Evolutionary conservation across 1,140 invertebrate species (phyloP).

Genomic region (Euborellia annulipes): DNA sequence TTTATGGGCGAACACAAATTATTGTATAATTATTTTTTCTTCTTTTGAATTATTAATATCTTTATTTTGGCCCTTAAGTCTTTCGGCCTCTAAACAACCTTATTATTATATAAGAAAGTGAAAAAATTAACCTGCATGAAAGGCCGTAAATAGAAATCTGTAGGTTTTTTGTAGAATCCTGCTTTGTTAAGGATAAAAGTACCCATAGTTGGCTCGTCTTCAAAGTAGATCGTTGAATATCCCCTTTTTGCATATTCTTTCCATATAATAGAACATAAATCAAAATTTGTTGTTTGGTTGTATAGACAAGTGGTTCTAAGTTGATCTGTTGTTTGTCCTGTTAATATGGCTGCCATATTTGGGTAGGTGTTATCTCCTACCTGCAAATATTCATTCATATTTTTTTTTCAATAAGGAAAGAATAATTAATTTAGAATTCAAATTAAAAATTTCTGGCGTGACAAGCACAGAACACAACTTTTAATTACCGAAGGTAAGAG

Average conservation of each 20-base stretch:
- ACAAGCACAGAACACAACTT: too few species aligned
- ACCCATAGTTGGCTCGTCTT: conserved; percentile 56
- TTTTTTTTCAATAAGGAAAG: too few species aligned
- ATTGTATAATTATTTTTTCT: too few species aligned
- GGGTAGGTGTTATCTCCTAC: conserved; percentile 66
- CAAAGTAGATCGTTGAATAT: conserved; percentile 61
- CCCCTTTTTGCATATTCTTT: conserved; percentile 49
- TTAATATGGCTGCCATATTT: conserved; percentile 61
- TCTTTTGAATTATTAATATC: too few species aligned
- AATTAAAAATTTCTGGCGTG: too few species aligned
- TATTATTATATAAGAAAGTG: too few species aligned
- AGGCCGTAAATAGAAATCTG: conserved; percentile 65
- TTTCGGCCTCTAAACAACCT: too few species aligned
- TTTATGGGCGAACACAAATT: too few species aligned
- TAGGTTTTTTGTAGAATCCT: conserved; percentile 61
- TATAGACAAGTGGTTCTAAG: conserved; percentile 12
- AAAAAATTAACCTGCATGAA: conserved; percentile 46
- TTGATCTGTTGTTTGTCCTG: conserved; percentile 30
- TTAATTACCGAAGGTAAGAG: too few species aligned
- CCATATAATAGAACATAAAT: conserved; percentile 65
- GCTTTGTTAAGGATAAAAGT: conserved; percentile 67
- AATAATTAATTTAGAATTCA: too few species aligned
- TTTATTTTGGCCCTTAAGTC: too few species aligned
- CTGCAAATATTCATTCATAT: too few species aligned
- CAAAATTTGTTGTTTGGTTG: conserved; percentile 10